Conservation (phyloP, 1,140 invertebrate species). For the Chlorops oryzae region DNA sequence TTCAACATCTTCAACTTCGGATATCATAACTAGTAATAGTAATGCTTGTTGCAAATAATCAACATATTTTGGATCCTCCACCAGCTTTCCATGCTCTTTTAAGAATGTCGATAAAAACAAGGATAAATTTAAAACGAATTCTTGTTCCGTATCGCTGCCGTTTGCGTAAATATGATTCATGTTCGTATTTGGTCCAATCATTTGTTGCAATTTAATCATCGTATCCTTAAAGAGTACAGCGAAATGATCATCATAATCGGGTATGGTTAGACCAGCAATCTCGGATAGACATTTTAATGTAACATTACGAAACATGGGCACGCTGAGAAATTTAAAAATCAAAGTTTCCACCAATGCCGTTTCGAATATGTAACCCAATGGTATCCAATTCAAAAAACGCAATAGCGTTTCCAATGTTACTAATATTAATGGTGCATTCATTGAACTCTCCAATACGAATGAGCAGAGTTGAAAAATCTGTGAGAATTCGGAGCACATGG, state of each 20-base stretch:
- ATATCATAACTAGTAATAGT: constrained; percentile 92
- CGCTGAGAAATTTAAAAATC: constrained; percentile 95
- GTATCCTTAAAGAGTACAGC: constrained; percentile 81
- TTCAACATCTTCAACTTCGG: constrained; percentile 98
- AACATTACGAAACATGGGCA: constrained; percentile 97
- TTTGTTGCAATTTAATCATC: constrained; percentile 85
- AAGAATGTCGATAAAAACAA: constrained; percentile 95
- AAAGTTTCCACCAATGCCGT: constrained; percentile 93
- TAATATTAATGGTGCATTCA: constrained; percentile 89
- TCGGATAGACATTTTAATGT: constrained; percentile 98
- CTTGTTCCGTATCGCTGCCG: constrained; percentile 94
- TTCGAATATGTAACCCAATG: constrained; percentile 98
- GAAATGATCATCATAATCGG: constrained; percentile 90
- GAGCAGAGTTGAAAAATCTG: constrained; percentile 97
- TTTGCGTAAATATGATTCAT: constrained; percentile 89
- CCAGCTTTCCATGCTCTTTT: constrained; percentile 87
- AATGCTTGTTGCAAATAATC: constrained; percentile 75
- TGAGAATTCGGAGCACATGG: constrained; percentile 99
- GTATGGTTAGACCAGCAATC: constrained; percentile 83
- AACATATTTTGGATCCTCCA: constrained; percentile 72
- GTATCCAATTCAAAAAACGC: constrained; percentile 99
- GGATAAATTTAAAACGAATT: constrained; percentile 97
- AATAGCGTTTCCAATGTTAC: constrained; percentile 93
- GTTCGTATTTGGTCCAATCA: constrained; percentile 85
- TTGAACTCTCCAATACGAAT: constrained; percentile 96